Evolutionary conservation across 2,888 invertebrate species (phyloP).

Genomic region (Apodemia zela): DNA sequence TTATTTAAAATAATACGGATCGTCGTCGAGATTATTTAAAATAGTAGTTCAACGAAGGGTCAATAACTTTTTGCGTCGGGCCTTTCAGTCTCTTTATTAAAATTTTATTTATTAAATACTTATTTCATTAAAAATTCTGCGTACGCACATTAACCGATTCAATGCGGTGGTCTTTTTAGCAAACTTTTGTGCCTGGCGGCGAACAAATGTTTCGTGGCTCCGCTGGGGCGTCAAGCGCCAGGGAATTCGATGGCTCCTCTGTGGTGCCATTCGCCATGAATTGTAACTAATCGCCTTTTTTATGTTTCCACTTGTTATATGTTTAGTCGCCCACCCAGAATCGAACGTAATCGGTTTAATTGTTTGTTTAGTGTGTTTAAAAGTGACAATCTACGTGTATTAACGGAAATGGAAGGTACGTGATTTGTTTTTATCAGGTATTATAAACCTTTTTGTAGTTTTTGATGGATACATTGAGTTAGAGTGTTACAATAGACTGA

Average conservation of each 20-base stretch:
- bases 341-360: neutral
- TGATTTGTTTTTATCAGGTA: conserved; percentile 9
- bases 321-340: conserved; percentile 19
- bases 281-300: neutral
- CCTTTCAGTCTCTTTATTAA: too few relatives aligned
- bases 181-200: too few relatives aligned
- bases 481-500: neutral
- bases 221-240: too few relatives aligned
- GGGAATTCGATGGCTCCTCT: neutral
- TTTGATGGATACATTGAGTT: conserved; percentile 29
- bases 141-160: too few relatives aligned
- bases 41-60: too few relatives aligned
- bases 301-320: conserved; percentile 22
- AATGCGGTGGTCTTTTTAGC: too few relatives aligned
- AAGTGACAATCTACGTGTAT: conserved; percentile 21
- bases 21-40: too few relatives aligned
- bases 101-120: too few relatives aligned
- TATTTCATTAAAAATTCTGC: too few relatives aligned
- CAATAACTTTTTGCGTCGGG: too few relatives aligned
- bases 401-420: conserved; percentile 20
- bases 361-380: conserved; percentile 16
- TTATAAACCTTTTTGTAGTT: conserved; percentile 18
- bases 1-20: too few relatives aligned
- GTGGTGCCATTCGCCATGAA: neutral
- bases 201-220: too few relatives aligned